A percentile compares a stretch with the other conserved stretches of the same genome.
These are phyloP conservation scores for Stomatorhinus walkeri DNA, from an alignment of 2,797 vertebrate species.

Conservation along the genomic window DNA sequence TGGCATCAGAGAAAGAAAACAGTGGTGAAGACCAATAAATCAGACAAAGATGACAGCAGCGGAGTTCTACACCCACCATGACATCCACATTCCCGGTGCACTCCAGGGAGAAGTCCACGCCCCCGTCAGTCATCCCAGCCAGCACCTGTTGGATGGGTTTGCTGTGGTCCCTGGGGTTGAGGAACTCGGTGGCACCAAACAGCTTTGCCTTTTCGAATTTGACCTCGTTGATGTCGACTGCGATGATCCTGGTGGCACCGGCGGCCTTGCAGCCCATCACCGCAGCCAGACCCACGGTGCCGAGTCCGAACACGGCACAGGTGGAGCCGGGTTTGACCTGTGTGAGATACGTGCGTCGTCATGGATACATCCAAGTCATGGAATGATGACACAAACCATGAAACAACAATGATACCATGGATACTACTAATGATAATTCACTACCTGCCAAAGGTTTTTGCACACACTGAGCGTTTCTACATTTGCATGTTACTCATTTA, in stretches of 20 bases:
- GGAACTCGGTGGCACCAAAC: constrained; percentile 82
- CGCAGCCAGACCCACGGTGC: constrained; percentile 82
- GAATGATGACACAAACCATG: neutral
- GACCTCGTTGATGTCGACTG: constrained; percentile 77
- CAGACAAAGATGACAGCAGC: neutral
- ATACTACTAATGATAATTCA: neutral
- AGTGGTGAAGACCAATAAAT: neutral
- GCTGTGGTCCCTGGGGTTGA: constrained; percentile 76
- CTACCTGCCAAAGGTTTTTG: neutral
- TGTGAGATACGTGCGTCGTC: no score
- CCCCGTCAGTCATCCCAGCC: constrained; percentile 74
- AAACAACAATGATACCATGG: neutral
- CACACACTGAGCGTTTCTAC: neutral
- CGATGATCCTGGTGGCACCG: constrained; percentile 81
- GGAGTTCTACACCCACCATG: constrained; percentile 66
- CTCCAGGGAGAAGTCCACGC: constrained; percentile 87
- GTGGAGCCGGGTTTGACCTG: constrained; percentile 85
- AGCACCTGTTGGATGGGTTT: constrained; percentile 79
- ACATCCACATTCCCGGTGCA: constrained; percentile 79
- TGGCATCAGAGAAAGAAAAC: constrained; percentile 36
- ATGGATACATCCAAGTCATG: neutral
- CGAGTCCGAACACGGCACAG: constrained; percentile 85
- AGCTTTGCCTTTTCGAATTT: constrained; percentile 78
- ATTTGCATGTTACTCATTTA: neutral
- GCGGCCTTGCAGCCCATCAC: constrained; percentile 89